Base-by-base conservation (phyloP, 2,888 invertebrate species). In the Phania funesta region DNA sequence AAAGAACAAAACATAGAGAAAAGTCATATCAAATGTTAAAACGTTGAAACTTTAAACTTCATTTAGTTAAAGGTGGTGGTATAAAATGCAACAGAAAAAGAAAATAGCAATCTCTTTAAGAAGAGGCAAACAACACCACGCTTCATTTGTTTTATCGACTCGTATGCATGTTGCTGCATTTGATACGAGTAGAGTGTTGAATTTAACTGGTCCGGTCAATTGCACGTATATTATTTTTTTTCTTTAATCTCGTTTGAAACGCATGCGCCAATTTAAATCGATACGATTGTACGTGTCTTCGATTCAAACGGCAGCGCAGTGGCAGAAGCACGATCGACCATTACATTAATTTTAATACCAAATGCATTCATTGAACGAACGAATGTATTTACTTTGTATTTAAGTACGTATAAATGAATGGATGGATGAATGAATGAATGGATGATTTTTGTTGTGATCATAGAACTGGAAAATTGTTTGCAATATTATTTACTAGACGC, bases 61-160 rank as follows among this genome's bases (percentile, higher is more conserved):
- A 77, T 81, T 81, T 76, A 71, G 71, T 76, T 81, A 81, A 73
- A 77, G 71, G 65, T 81, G 71, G 70, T 70, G 64, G 56, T 46
- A 29, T 16, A 48, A 62, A 80, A 70, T 58, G 50, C 58, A 75
- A 58, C 35, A 68, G 46, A 18, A 56, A 22, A 54, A 22, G 7
- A 54, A 48, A 35, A 52, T 20, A 26, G 22, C 7, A 54, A 26
- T 54, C 7, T 18, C 3, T 26, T 44, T 3, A 44, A 38, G 50
- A 13, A 56, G 65, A 58, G 11, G 50, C 22, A 73, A 68, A 73
- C 73, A 73, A 76, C 71, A 70, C 38, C 68, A 82, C 70, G 82
- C 82, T 82, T 82, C 82, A 82, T 82, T 82, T 82, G 82, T 82
- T 82, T 82, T 82, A 82, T 82, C 74, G 78, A 75, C 78, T 82